Evolutionary conservation across 1,140 invertebrate genomes (phyloP), one percentile per base, ranked within the genome.

Genomic region (Apis cerana): DNA sequence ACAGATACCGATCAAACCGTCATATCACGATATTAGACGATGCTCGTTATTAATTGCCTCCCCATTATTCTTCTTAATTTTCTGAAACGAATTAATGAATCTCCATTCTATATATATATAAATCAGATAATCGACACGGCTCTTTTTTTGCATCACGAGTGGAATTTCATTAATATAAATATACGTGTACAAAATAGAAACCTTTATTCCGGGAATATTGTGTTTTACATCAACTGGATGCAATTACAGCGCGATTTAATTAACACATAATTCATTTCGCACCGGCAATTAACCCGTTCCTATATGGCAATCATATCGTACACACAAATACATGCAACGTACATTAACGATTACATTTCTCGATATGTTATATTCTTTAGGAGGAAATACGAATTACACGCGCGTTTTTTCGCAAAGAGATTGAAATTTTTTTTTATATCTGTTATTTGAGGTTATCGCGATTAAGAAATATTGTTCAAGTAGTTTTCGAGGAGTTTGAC

Each of bases 101-200:
- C 5, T 7, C 33, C 33, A 43, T 43, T 43, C 0, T 7, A 7
- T 43, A 7, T 43, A 43, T 43, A 43, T 43, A 75, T 75, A 75
- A 81, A 81, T 75, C 71, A 75, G 71, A 75, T 75, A 81, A 81
- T 81, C 62, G 71, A 75, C 72, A n/a, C 4, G n/a, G 9, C 11
- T 19, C 33, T 67, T 59, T 77, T 67, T 56, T 62, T 58, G 19
- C 27, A 27, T 21, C 21, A 23, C 62, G 64, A 3, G 1, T 8
- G 27, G 72, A 75, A 81, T 58, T 75, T 59, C 79, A 81, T 81
- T 67, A 81, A 81, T 75, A 67, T 62, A 58, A 59, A 59, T 65
- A 81, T 17, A 43, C 33, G 33, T 7, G 5, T 43, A 7, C 33
- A 43, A 43, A 54, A 65, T 58, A 17, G 62, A 68, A 23, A 80